Evolutionary conservation across 2,113 vertebrate species (phyloP), one percentile per base, ranked within the genome.

Genomic region (Mohoua ochrocephala): DNA sequence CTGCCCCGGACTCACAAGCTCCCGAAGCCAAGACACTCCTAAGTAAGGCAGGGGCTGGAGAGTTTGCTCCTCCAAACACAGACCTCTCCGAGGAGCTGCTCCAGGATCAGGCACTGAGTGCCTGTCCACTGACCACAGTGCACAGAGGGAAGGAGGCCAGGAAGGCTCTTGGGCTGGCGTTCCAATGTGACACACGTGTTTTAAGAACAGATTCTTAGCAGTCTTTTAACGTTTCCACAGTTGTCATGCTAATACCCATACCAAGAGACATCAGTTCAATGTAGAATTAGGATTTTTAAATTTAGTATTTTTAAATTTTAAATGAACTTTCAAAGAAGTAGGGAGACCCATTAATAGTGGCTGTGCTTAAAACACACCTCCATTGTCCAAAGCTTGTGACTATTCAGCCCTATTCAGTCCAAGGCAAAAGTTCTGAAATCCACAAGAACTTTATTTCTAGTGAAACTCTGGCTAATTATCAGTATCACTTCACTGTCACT

Each of bases 301-400:
- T 74, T 41, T 24, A 64, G 57, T 37, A 30, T 4, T 52, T 60
- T 84, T 20, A 45, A 82, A 52, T 82, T 84, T 94, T 60, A 73
- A 57, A 76, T 42, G 17, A 45, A 37, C 27, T 26, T 50, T 77
- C 30, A 35, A 52, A 77, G 68, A 63, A 63, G 18, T 13, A 68
- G 33, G 27, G n/a, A 86, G 12, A n/a, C 19, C 7, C 44, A 41
- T n/a, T 41, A 88, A 23, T 13, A 68, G 74, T 11, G 17, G 15
- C 33, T 42, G 24, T 26, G 9, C 47, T 79, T 73, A 65, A 84
- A 82, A 65, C 30, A 75, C 0, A 49, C 6, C 21, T n/a, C 4
- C 18, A 7, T 0, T 28, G 54, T 35, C 50, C 41, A 47, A 76
- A 28, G 44, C n/a, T 30, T 0, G 0, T 13, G 30, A n/a, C 70